phyloP scores from a whole-genome alignment of 1,140 invertebrate species.

The Aphelinus atriplicis region DNA sequence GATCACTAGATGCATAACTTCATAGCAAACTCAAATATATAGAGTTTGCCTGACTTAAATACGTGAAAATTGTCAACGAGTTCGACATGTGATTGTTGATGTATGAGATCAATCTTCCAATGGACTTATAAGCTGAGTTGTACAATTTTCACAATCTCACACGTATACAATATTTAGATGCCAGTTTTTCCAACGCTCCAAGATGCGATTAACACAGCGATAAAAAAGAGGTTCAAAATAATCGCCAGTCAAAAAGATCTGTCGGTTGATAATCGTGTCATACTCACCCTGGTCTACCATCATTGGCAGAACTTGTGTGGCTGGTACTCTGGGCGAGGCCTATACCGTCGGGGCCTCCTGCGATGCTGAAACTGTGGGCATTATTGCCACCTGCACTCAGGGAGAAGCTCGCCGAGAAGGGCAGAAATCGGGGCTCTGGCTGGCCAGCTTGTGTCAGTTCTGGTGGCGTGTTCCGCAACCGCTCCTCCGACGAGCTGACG shows the following conservation, averaged over 20 bases:
- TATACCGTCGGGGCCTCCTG: constrained; percentile 51
- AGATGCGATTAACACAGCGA: too few species aligned
- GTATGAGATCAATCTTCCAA: too few species aligned
- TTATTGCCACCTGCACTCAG: constrained; percentile 50
- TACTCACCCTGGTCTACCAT: neutral
- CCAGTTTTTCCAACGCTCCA: too few species aligned
- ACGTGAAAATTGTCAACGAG: too few species aligned
- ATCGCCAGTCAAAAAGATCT: neutral
- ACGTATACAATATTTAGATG: too few species aligned
- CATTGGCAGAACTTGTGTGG: constrained; percentile 34
- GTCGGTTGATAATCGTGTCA: neutral
- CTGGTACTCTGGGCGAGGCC: constrained; percentile 58
- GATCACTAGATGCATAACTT: too few species aligned
- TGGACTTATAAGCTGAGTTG: too few species aligned
- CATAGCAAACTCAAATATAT: too few species aligned
- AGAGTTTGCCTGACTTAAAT: too few species aligned
- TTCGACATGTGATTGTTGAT: too few species aligned
- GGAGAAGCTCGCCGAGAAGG: constrained; percentile 56
- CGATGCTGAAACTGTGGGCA: constrained; percentile 57
- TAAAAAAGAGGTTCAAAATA: too few species aligned
- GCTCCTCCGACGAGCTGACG: constrained; percentile 41
- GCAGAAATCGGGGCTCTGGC: constrained; percentile 52
- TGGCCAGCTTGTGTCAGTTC: constrained; percentile 45
- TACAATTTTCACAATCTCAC: too few species aligned
- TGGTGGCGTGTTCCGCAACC: constrained; percentile 52